Evolutionary conservation across 2,797 vertebrate genomes (phyloP), one percentile per base, ranked within the genome.

Genomic region (Benthosema pterotum): DNA sequence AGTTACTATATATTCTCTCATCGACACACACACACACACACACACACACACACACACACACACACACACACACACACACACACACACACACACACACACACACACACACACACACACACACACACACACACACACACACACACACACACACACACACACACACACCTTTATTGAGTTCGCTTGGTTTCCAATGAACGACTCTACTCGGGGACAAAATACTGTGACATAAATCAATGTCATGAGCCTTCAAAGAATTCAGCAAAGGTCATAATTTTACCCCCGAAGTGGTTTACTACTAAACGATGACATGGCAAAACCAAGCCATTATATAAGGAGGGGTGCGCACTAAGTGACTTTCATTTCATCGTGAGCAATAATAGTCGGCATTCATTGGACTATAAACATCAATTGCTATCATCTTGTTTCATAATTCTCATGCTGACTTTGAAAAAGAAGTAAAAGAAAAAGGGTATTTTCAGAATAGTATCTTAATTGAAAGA

Each of bases 371-470:
- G 72, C 77, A 66, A 77, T 77, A 75, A 57, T 42, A 63, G 73
- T 57, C 38, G 4, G 70, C 74, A 84, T 74, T 56, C 51, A 75
- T 86, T 86, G 83, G 75, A 81, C 72, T 38, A 79, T 38, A 79
- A 81, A 87, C 69, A 82, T 77, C 66, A 72, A 78, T 77, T 66
- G 74, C 75, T 66, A 71, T 45, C 67, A 65, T 81, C 82, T 67
- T 76, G 67, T 72, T 84, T 67, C 80, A 63, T 18, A 3, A 9
- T 84, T 82, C 64, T 70, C 65, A 22, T 15, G 60, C 42, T 66
- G 80, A 53, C 68, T 72, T 83, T 86, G 83, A 75, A 73, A 85
- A 82, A 84, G 75, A 77, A 79, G n/a, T n/a, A n/a, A n/a, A n/a
- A n/a, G n/a, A n/a, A n/a, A n/a, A n/a, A n/a, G n/a, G n/a, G n/a